Evolutionary conservation across 1,140 invertebrate genomes (phyloP).

Genomic region (Cotesia chilonis): DNA sequence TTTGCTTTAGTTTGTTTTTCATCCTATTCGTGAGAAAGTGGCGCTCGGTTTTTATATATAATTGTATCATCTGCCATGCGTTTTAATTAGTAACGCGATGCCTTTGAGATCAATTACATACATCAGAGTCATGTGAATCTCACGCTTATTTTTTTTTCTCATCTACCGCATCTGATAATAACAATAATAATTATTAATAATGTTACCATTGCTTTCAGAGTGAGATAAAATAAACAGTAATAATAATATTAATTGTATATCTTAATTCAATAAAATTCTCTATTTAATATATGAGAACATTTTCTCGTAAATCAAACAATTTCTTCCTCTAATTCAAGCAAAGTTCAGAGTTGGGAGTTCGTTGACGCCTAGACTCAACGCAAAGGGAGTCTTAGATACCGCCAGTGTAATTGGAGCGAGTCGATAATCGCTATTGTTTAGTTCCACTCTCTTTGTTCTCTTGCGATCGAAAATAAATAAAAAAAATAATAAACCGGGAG

Average conservation of each 20-base stretch:
- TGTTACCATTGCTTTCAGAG: background rate
- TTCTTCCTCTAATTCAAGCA: no score
- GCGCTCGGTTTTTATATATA: background rate
- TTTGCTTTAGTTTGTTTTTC: slow-evolving; percentile 5
- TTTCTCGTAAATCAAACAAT: no score
- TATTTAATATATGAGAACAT: no score
- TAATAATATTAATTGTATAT: no score
- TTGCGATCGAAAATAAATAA: background rate
- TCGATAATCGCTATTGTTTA: slow-evolving; percentile 26
- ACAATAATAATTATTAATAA: background rate
- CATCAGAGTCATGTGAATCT: slow-evolving; percentile 14
- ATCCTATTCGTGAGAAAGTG: slow-evolving; percentile 8
- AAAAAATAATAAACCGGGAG: background rate
- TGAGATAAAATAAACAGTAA: no score
- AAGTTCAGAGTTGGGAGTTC: background rate
- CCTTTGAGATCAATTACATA: slow-evolving; percentile 24
- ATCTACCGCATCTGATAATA: background rate
- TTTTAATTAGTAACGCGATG: slow-evolving; percentile 21
- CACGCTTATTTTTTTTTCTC: slow-evolving; percentile 15
- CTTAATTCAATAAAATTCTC: no score
- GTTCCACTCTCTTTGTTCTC: background rate
- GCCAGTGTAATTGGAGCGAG: slow-evolving; percentile 17
- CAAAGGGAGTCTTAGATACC: background rate
- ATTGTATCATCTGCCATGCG: slow-evolving; percentile 1
- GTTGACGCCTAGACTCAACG: background rate